Evolutionary conservation across 2,113 vertebrate genomes (phyloP), one percentile per base, ranked within the genome.

Genomic region (Pygathrix nemaeus): DNA sequence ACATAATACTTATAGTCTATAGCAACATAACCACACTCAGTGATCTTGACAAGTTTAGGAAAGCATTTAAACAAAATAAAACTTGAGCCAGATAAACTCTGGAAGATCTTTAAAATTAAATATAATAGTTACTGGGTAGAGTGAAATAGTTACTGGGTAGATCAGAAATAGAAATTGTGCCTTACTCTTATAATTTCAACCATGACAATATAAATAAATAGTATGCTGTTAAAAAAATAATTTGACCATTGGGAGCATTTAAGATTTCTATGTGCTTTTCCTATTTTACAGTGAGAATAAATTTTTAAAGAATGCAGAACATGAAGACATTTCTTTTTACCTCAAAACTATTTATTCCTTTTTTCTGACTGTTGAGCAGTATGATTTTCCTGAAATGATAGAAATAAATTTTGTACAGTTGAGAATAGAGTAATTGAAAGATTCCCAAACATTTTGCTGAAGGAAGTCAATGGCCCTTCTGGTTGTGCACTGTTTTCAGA

Each of bases 21-120:
- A 7, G 38, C 3, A n/a, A n/a, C 0, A 70, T 86, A 13, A 25
- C 68, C 8, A 45, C 16, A 70, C n/a, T 90, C 10, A 40, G 35
- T 85, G 66, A 72, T 90, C 20, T 61, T 96, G 48, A 70, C 59
- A 93, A 11, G 27, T 13, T 85, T 94, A 81, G 35, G 7, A 94
- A 59, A 70, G 1, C 57, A 66, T 79, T 93, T 88, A 87, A 75
- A 35, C 79, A 82, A 93, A 97, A 64, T 45, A 66, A 97, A 52
- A 92, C 10, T 72, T 89, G 43, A 94, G 32, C 23, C 43, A 76
- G 35, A 73, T 76, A 52, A 25, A 83, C 40, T 91, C 20, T 45
- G 68, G 18, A 82, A 76, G 35, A 32, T 43, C 23, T 89, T 75
- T 59, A 72, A 80, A 82, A 88, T 7, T 72, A 87, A 94, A 96